Conservation (phyloP, 2,797 vertebrate species). For the Tiaroga cobitis region DNA sequence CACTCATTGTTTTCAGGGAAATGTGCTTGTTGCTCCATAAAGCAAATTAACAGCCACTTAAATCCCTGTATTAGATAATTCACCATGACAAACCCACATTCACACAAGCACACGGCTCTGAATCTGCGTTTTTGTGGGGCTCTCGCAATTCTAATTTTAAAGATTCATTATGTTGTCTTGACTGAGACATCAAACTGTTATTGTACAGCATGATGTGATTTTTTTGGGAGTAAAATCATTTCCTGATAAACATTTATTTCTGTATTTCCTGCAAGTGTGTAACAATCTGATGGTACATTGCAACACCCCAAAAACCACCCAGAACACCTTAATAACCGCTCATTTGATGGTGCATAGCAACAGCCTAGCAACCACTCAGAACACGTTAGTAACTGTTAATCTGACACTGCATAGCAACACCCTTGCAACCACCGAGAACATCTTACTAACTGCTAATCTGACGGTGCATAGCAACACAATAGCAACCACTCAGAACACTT, state of each 20-base stretch:
- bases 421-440: neutral
- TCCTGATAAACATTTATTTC: neutral
- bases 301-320: accelerated
- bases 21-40: neutral
- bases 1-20: neutral
- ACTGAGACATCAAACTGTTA: neutral
- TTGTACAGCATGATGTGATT: neutral
- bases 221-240: neutral
- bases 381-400: neutral
- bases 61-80: slow-evolving; percentile 13
- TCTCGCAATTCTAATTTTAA: neutral
- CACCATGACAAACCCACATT: neutral
- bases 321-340: neutral
- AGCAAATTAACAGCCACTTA: slow-evolving; percentile 23
- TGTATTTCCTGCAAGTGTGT: neutral
- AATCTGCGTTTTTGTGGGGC: neutral
- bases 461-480: neutral
- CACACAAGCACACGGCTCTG: neutral
- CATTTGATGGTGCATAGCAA: accelerated
- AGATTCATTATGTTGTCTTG: slow-evolving; percentile 12
- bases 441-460: neutral
- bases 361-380: neutral
- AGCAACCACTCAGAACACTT: accelerated
- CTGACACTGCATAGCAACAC: neutral
- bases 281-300: neutral